Base-by-base conservation (phyloP, 2,113 vertebrate species). In the Dinomys branickii region DNA sequence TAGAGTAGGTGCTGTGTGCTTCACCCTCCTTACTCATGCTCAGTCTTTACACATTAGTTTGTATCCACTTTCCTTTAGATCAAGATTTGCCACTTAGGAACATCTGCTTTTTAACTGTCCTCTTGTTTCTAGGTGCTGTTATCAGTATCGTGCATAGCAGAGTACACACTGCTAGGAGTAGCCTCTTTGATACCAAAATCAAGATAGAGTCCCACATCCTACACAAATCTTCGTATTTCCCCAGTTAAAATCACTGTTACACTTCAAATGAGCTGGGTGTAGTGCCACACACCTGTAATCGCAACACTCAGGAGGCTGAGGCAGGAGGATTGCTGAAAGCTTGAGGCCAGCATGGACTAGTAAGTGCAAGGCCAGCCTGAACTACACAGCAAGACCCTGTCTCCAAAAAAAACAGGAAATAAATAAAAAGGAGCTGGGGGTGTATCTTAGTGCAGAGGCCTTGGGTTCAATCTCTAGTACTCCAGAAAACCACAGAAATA, bases 151-250 rank as follows among this genome's bases (percentile, higher is more conserved):
- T 7, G 12, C 2, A 38, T 2, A 71, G 28, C 41, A n/a, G 38
- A 24, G 2, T 28, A 19, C 50, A 28, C 19, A 71, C 47, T 50
- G 50, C 38, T 38, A 11, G 77, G 50, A 52, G n/a, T 35, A 61
- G 81, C 80, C 54, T 88, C 28, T 5, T 83, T 12, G 28, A 13
- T 71, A 61, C 54, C 35, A 19, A 58, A 61, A 7, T 44, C 50
- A 35, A 5, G 35, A 1, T 41, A 2, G 28, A 28, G 73, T 81
- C 11, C 10, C 20, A 3, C 13, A 5, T 20, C 24, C 0, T 2
- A 7, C 44, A 11, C 1, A 0, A 28, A 20, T 38, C 22, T 67
- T 44, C 30, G 9, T 24, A 30, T 41, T 71, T 78, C 19, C 44
- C 61, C 41, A 19, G 38, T 69, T 38, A 81, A 81, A 97, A 50